Evolutionary conservation across 2,113 vertebrate genomes (phyloP).

Genomic region (Oenanthe oenanthe): DNA sequence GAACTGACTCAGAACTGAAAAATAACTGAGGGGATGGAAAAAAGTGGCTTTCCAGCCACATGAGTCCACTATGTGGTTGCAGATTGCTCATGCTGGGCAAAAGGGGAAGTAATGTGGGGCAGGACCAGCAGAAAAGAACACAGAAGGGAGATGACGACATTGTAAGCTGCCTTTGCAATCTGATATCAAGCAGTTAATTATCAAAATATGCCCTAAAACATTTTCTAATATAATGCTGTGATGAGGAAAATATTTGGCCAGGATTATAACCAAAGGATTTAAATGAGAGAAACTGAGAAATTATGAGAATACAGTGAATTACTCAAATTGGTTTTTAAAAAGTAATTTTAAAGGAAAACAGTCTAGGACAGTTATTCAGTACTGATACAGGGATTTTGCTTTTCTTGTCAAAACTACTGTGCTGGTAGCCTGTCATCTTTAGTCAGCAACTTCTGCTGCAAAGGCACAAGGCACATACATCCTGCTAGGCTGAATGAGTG

Average conservation of each 20-base stretch:
- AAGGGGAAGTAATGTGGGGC: background rate
- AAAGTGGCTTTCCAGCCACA: background rate
- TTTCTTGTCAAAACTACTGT: background rate
- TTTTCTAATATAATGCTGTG: background rate
- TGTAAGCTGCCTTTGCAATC: background rate
- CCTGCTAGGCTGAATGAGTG: background rate
- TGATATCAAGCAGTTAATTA: background rate
- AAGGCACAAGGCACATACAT: background rate
- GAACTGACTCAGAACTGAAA: background rate
- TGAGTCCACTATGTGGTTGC: background rate
- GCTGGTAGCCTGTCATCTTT: background rate
- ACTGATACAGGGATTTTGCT: background rate
- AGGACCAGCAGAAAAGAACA: background rate
- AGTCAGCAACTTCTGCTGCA: background rate
- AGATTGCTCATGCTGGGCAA: background rate
- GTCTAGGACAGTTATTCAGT: background rate
- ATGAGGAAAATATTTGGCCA: background rate
- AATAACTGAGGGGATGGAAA: background rate
- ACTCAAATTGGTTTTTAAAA: background rate
- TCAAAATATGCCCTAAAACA: background rate
- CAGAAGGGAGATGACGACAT: background rate
- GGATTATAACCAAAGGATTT: background rate
- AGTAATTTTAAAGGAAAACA: background rate
- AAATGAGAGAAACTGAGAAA: background rate
- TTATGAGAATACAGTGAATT: background rate